Percentiles rank a stretch among this genome's conserved stretches.
Evolutionary conservation across 2,797 vertebrate genomes (phyloP).

Genomic region (Myotis daubentonii): DNA sequence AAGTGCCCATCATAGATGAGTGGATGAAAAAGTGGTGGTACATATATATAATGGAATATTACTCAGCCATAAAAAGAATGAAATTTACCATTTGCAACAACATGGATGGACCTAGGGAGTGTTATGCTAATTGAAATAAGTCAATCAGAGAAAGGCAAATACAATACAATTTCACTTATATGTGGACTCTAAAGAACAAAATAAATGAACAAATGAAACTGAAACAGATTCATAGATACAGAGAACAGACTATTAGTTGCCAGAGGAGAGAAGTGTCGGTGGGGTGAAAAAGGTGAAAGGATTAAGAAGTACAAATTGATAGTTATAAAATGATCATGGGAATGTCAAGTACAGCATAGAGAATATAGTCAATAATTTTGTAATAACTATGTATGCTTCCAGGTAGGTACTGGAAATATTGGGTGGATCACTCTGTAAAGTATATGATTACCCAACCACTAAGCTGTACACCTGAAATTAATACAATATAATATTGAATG

Average conservation of each 20-base stretch:
- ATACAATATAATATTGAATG: not conserved
- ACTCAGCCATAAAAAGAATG: not conserved
- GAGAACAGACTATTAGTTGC: not conserved
- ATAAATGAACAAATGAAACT: not conserved
- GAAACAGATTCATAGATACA: not conserved
- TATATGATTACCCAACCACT: not conserved
- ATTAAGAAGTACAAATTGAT: not conserved
- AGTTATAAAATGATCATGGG: not conserved
- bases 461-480: not conserved
- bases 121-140: not conserved
- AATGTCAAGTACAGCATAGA: not conserved
- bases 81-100: not conserved
- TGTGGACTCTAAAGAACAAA: not conserved
- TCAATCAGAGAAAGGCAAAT: not conserved
- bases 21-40: not conserved
- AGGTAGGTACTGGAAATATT: not conserved
- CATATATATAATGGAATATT: not conserved
- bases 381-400: not conserved
- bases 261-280: not conserved
- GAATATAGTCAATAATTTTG: not conserved
- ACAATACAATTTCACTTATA: not conserved
- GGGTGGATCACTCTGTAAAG: not conserved
- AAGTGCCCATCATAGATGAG: not conserved
- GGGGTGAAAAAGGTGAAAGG: not conserved
- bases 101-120: not conserved